phyloP scores from a whole-genome alignment of 2,888 invertebrate genomes.

The Clivina fossor region DNA sequence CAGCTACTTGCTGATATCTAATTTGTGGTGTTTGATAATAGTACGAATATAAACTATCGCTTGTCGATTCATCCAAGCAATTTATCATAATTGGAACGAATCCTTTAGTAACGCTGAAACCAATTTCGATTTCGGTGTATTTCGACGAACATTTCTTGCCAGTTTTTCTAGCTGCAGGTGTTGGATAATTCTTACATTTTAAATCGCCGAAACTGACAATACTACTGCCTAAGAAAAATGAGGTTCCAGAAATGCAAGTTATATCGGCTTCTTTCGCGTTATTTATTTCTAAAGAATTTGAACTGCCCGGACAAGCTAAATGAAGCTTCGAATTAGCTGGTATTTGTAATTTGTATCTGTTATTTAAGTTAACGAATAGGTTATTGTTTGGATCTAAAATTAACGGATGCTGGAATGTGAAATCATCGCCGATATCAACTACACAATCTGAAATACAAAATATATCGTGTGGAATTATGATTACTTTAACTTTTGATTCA shows the following conservation, averaged over 20 bases:
- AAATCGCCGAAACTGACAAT: conserved; percentile 54
- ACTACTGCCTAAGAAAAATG: no score
- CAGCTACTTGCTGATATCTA: conserved; percentile 54
- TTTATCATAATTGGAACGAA: conserved; percentile 56
- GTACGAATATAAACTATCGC: conserved; percentile 59
- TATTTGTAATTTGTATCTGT: conserved; percentile 11
- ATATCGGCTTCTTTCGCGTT: conserved; percentile 18
- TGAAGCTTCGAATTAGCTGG: background rate
- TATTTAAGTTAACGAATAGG: conserved; percentile 17
- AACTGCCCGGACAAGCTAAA: conserved; percentile 20
- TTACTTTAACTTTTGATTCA: background rate
- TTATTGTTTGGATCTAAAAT: conserved; percentile 38
- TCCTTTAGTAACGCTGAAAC: conserved; percentile 54
- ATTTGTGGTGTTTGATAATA: conserved; percentile 55
- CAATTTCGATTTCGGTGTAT: conserved; percentile 56
- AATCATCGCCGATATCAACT: conserved; percentile 42
- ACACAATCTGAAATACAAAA: conserved; percentile 39
- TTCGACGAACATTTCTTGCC: conserved; percentile 53
- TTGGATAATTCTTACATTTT: conserved; percentile 52
- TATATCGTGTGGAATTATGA: no score
- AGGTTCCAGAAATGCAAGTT: conserved; percentile 43
- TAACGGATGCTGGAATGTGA: conserved; percentile 46
- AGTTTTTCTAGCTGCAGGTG: conserved; percentile 53
- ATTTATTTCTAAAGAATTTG: conserved; percentile 10
- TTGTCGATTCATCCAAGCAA: conserved; percentile 58